These are phyloP conservation scores for Oryctolagus cuniculus DNA, from an alignment of 2,113 vertebrate genomes.

Conservation along the genomic window mOryCun1.1 NC_091438.1:124685501-124686000, in stretches of 20 bases:
- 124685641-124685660: neutral
- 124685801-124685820: neutral
- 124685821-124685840: neutral
- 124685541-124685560: conserved; percentile 27
- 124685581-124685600: neutral
- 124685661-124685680: neutral
- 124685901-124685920: neutral
- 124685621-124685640: neutral
- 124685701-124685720: neutral
- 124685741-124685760: neutral
- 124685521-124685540: conserved; percentile 38
- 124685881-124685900: neutral
- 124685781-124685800: neutral
- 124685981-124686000: neutral
- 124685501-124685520: neutral
- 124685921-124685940: conserved; percentile 48
- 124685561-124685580: neutral
- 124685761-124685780: neutral
- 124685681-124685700: neutral
- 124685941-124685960: conserved; percentile 49
- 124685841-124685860: conserved; percentile 16
- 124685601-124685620: neutral
- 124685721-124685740: neutral
- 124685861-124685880: conserved; percentile 15
- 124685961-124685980: neutral